Conservation (phyloP, 2,113 vertebrate genomes). For the rat (Rattus norvegicus) region GRCr8 NC_086020.1:223079501-223080000, state of each 20-base stretch:
- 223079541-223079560: neutral
- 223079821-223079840: neutral
- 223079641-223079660: neutral
- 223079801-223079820: neutral
- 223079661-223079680: neutral
- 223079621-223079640: slow-evolving; percentile 8
- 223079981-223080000: neutral
- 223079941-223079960: neutral
- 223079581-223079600: slow-evolving; percentile 12
- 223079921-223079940: neutral
- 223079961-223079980: neutral
- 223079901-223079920: neutral
- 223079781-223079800: neutral
- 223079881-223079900: neutral
- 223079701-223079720: neutral
- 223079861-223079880: neutral
- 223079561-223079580: neutral
- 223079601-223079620: neutral
- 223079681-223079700: neutral
- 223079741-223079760: neutral
- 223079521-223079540: neutral
- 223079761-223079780: neutral
- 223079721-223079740: neutral
- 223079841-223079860: neutral
- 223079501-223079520: neutral